phyloP scores from a whole-genome alignment of 2,888 invertebrate species.

The Lamellibrachia satsuma region DNA sequence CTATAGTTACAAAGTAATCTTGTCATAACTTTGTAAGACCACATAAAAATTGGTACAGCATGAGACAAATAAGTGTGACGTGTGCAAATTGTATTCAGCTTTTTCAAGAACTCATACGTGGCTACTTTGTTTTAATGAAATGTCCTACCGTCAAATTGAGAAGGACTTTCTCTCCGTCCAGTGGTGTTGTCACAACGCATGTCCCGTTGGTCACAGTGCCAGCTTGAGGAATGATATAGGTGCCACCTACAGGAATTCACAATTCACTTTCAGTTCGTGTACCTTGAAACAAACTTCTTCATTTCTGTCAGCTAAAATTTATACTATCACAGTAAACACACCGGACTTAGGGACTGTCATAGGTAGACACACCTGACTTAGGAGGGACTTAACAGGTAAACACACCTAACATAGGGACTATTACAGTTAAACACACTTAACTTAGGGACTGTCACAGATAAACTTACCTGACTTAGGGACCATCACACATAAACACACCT shows the following conservation, averaged over 20 bases:
- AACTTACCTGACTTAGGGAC: neutral
- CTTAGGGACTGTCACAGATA: neutral
- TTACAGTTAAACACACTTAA: no score
- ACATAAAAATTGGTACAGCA: neutral
- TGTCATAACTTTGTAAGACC: neutral
- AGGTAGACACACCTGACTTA: neutral
- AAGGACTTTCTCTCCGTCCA: conserved; percentile 18
- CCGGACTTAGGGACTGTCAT: neutral
- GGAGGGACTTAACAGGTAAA: neutral
- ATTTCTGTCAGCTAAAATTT: neutral
- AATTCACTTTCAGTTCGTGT: neutral
- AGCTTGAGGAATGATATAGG: conserved; percentile 21
- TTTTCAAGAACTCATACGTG: neutral
- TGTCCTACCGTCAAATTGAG: conserved; percentile 21
- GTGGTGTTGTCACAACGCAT: conserved; percentile 25
- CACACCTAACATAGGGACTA: no score
- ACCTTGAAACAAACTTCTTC: neutral
- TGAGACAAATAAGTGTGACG: neutral
- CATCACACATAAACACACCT: neutral
- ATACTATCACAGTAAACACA: no score
- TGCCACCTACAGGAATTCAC: conserved; percentile 22
- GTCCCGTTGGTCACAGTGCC: conserved; percentile 23
- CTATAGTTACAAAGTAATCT: neutral
- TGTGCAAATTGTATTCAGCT: neutral
- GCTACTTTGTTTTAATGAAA: no score